phyloP scores from a whole-genome alignment of 2,797 vertebrate species.

The Apodemus agrarius region DNA sequence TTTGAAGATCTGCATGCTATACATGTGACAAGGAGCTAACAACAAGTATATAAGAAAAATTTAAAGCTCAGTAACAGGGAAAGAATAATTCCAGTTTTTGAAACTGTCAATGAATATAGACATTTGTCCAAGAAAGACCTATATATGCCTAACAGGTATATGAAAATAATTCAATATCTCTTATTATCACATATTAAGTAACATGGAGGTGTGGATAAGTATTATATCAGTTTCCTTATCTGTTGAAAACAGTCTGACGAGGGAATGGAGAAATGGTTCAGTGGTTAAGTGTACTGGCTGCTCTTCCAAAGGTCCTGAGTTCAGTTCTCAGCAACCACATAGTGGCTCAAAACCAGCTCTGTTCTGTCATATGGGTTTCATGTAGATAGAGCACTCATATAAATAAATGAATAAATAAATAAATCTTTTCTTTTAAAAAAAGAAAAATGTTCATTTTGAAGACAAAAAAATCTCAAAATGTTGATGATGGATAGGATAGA shows the following conservation, averaged over 20 bases:
- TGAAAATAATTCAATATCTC: not conserved
- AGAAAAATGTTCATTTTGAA: slow-evolving; percentile 52
- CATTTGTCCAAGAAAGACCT: not conserved
- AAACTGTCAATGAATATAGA: not conserved
- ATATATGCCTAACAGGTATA: not conserved
- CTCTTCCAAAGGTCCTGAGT: not conserved
- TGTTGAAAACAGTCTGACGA: not conserved
- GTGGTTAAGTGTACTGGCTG: not conserved
- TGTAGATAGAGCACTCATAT: not conserved
- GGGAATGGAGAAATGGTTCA: not conserved
- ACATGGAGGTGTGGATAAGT: not conserved
- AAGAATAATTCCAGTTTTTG: not conserved
- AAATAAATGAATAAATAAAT: not conserved
- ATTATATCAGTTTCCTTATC: not conserved
- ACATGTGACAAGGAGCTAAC: not conserved
- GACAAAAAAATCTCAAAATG: not conserved
- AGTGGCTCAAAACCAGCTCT: not conserved
- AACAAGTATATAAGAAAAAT: not conserved
- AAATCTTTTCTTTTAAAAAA: too few relatives aligned
- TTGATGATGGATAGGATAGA: slow-evolving; percentile 16
- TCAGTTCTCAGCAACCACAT: not conserved
- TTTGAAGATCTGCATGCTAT: not conserved
- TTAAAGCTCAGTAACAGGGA: not conserved
- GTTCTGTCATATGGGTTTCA: not conserved
- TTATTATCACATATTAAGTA: not conserved